Base-by-base conservation (phyloP, 2,888 invertebrate species). In the Athripsodes cinereus region DNA sequence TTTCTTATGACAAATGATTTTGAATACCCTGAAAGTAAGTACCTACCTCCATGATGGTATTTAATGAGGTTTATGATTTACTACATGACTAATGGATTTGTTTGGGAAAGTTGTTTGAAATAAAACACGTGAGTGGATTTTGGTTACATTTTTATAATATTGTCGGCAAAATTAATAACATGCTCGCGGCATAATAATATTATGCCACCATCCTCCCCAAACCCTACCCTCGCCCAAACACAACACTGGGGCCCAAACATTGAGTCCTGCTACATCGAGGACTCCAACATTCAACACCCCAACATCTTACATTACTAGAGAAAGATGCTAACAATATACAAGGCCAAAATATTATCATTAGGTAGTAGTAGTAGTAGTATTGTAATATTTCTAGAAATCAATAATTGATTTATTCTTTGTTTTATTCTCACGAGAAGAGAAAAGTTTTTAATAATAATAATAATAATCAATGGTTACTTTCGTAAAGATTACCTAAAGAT, bases 81-180 rank as follows among this genome's bases (percentile, higher is more conserved):
- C n/a, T n/a, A n/a, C n/a, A n/a, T n/a, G n/a, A n/a, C n/a, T n/a
- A n/a, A n/a, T n/a, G n/a, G n/a, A n/a, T n/a, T n/a, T n/a, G n/a
- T n/a, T n/a, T n/a, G n/a, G n/a, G n/a, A n/a, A n/a, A n/a, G n/a
- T n/a, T n/a, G 3, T n/a, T 40, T 20, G 21, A 47, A 48, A 22
- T 16, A 46, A 58, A 53, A 58, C 51, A 51, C 50, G 10, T 49
- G 10, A 21, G 53, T 20, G 59, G 55, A 59, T 62, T 61, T 60
- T 60, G 62, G 60, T 62, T 62, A 62, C 61, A 63, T 63, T 63
- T 64, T 64, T 60, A 64, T 62, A 64, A 64, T 64, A 64, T 64
- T 64, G 64, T 64, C 64, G 64, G 64, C 64, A 62, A 64, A 64
- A 64, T 64, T 53, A 62, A 64, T 64, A 63, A 63, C 61, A 63